Evolutionary conservation across 2,797 vertebrate species (phyloP).

Genomic region (Peromyscus aztecus): DNA sequence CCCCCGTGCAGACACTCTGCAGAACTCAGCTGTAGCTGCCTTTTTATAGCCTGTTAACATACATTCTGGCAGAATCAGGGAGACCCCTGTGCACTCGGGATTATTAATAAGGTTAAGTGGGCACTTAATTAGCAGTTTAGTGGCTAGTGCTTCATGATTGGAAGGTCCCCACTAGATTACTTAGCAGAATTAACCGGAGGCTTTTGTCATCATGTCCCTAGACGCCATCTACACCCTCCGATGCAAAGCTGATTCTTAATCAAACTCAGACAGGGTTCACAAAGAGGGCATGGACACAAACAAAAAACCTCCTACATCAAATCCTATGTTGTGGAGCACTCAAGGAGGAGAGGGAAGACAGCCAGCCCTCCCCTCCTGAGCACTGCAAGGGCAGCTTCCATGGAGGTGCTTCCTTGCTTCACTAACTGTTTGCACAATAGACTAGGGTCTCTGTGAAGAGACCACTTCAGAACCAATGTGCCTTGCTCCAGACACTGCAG

Average conservation of each 20-base stretch:
- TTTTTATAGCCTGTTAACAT: slow-evolving; percentile 64
- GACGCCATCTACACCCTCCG: slow-evolving; percentile 49
- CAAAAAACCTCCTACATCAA: background rate
- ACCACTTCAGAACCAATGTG: background rate
- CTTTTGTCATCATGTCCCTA: slow-evolving; percentile 66
- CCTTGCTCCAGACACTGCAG: background rate
- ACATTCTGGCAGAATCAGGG: slow-evolving; percentile 65
- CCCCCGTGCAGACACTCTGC: slow-evolving; percentile 68
- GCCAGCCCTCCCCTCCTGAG: background rate
- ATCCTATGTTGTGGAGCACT: background rate
- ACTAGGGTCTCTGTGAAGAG: background rate
- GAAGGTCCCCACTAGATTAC: slow-evolving; percentile 78
- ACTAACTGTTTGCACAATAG: background rate
- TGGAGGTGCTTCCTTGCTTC: background rate
- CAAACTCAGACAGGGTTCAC: slow-evolving; percentile 43
- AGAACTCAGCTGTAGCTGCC: slow-evolving; percentile 29
- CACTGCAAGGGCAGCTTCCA: background rate
- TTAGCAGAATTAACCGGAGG: slow-evolving; percentile 81
- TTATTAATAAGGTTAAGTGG: slow-evolving; percentile 85
- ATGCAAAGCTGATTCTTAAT: slow-evolving; percentile 66
- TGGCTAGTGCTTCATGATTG: slow-evolving; percentile 75
- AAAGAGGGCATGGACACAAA: background rate
- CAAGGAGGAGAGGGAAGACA: background rate
- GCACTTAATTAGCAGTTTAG: slow-evolving; percentile 84
- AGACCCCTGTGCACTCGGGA: slow-evolving; percentile 65